Evolutionary conservation across 2,888 invertebrate species (phyloP).

Genomic region (Caenorhabditis panamensis): DNA sequence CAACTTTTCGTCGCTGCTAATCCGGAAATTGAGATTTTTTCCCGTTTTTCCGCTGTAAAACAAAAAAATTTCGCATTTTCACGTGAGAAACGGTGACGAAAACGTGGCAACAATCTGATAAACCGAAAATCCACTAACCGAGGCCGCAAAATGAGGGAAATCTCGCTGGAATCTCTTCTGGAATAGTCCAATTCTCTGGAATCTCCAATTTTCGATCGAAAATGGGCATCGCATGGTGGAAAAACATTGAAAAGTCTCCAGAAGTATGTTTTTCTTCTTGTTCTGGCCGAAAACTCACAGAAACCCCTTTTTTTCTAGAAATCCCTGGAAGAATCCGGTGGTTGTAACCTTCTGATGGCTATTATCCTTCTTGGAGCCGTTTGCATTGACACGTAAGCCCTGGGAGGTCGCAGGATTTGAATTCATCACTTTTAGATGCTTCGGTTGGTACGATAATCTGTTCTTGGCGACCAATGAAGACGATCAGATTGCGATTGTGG

Average conservation of each 20-base stretch:
- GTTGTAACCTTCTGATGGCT: not conserved
- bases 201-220: not conserved
- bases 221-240: not conserved
- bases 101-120: too few species aligned
- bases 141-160: not conserved
- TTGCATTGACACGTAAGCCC: not conserved
- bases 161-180: not conserved
- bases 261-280: not conserved
- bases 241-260: not conserved
- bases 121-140: too few species aligned
- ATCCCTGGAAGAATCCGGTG: not conserved
- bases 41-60: too few species aligned
- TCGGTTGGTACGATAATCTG: not conserved
- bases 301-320: not conserved
- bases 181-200: too few species aligned
- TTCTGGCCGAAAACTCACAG: not conserved
- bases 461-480: not conserved
- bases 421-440: not conserved
- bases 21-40: too few species aligned
- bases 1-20: too few species aligned
- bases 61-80: too few species aligned
- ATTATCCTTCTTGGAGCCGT: not conserved
- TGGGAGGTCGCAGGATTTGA: not conserved
- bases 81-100: too few species aligned
- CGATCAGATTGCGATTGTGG: not conserved